Conservation (phyloP, 2,888 invertebrate species). For the Dynastes tityus region DNA sequence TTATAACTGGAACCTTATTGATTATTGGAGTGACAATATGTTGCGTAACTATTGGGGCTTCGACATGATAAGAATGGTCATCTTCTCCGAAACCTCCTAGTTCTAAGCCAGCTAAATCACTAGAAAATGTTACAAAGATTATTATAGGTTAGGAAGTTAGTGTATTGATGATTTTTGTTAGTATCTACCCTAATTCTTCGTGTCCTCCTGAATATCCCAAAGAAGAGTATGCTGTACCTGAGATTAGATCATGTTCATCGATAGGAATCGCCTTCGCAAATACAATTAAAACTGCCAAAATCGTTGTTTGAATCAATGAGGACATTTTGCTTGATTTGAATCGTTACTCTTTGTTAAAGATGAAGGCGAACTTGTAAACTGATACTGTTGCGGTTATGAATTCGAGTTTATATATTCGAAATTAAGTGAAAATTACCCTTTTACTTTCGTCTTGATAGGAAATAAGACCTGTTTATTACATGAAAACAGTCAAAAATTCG, state of each 20-base stretch:
- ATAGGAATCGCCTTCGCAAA: neutral
- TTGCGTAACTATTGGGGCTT: conserved; percentile 13
- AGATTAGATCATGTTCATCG: neutral
- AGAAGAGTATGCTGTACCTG: conserved; percentile 3
- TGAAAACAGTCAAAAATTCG: neutral
- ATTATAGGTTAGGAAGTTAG: neutral
- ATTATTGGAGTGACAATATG: neutral
- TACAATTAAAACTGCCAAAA: neutral
- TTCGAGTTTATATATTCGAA: conserved; percentile 1
- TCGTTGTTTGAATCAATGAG: neutral
- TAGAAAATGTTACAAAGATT: neutral
- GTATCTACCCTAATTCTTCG: neutral
- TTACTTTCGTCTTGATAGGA: neutral
- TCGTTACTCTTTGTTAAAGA: neutral
- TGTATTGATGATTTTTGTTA: neutral
- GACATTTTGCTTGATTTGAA: neutral
- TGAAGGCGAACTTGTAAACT: neutral
- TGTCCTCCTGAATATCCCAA: neutral
- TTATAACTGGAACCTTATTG: conserved; percentile 8
- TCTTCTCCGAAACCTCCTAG: neutral
- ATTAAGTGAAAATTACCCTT: neutral
- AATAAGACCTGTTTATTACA: conserved; percentile 4
- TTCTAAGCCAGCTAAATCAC: neutral
- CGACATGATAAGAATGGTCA: neutral
- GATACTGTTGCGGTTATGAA: neutral